phyloP scores from a whole-genome alignment of 1,140 invertebrate genomes.

The Drosophila bipectinata region DNA sequence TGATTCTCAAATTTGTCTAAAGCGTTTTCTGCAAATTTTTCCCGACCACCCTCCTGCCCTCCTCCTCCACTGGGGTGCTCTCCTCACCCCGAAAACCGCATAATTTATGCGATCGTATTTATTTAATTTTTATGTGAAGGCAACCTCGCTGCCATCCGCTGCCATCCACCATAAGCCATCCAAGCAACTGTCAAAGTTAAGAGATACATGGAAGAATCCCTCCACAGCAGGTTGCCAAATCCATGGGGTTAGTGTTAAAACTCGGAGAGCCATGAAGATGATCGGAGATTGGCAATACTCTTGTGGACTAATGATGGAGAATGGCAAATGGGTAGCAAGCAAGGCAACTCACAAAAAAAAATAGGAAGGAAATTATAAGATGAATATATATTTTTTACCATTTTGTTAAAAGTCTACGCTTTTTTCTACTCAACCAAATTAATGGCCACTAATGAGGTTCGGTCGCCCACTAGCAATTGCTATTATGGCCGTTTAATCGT shows the following conservation, averaged over 20 bases:
- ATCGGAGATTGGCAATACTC: constrained; percentile 26
- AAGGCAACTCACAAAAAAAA: not conserved
- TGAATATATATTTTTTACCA: not conserved
- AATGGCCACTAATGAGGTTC: constrained; percentile 41
- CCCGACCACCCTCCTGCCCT: constrained; percentile 2
- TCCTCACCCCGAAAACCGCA: constrained; percentile 18
- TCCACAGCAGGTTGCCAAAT: constrained; percentile 43
- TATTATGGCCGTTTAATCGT: constrained; percentile 57
- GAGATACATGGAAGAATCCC: constrained; percentile 10
- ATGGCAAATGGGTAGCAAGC: constrained; percentile 10
- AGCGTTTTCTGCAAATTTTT: constrained; percentile 73
- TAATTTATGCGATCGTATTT: constrained; percentile 74
- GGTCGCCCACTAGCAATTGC: constrained; percentile 47
- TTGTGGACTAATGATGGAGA: constrained; percentile 23
- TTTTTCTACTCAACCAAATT: constrained; percentile 1
- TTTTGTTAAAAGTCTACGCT: not conserved
- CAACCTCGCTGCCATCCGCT: constrained; percentile 28
- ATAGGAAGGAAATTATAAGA: not conserved
- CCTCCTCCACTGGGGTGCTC: constrained; percentile 1
- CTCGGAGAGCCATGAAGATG: constrained; percentile 7
- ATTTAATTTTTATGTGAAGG: constrained; percentile 68
- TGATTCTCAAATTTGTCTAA: constrained; percentile 78
- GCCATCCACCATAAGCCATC: not conserved
- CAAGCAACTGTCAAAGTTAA: constrained; percentile 31
- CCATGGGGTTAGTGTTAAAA: constrained; percentile 6